Base-by-base conservation (phyloP, 2,888 invertebrate species). In the Omphaloscelis lunosa region DNA sequence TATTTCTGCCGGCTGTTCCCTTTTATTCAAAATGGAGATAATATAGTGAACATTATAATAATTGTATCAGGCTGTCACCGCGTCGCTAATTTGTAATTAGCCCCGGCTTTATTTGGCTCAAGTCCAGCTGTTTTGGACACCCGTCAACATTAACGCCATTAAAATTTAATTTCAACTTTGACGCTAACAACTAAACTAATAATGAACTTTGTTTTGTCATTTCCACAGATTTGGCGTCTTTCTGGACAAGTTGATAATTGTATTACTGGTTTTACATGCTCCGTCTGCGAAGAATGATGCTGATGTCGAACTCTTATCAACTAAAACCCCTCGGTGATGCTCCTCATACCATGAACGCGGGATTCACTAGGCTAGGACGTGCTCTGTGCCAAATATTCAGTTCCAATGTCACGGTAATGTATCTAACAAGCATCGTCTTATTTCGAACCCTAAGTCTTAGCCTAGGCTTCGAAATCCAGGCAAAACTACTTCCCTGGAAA, bases 21-120 rank as follows among this genome's bases (percentile, higher is more conserved):
- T 51, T 68, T 29, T 23, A 39, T 51, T 61, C 15, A 63, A 62
- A 75, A 77, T 63, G 11, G 9, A 71, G 39, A 69, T 61, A 62
- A 48, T 67, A 41, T 68, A 48, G 39, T 56, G 12, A 69, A 66
- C 56, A 75, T 73, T 78, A 65, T 78, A 76, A 82, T 88, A 79
- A 78, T 77, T 70, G 65, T 79, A 87, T 79, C 83, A 68, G 63
- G 80, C 83, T 88, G 79, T 88, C 88, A 84, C 58, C 87, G 69
- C 75, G 62, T 66, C 51, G 29, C 80, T 89, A 85, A 84, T 85
- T 79, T 68, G 71, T 76, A 79, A 84, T 87, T 85, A 83, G 79
- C 71, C 70, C 67, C 65, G 29, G 73, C 70, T 72, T 83, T 70
- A 79, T 72, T 83, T 89, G 89, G 89, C 89, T 29, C 51, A 51